Conservation (phyloP, 2,113 vertebrate genomes). For the Lepidothrix coronata region DNA sequence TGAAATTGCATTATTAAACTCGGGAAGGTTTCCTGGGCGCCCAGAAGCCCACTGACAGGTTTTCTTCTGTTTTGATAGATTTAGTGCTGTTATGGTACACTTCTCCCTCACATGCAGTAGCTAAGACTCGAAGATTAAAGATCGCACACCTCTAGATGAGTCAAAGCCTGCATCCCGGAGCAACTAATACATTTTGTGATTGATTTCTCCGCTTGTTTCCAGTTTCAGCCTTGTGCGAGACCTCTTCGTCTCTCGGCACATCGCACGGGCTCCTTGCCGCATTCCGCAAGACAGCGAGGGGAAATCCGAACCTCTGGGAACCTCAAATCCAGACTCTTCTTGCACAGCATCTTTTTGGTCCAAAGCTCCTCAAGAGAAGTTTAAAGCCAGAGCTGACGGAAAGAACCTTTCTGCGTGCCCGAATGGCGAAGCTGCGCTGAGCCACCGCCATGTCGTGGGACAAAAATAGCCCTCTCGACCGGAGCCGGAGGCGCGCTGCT, state of each 20-base stretch:
- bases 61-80: conserved; percentile 26
- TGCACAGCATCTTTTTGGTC: background rate
- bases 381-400: background rate
- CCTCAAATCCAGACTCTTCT: background rate
- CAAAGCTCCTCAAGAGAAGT: background rate
- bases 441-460: background rate
- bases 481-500: background rate
- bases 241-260: background rate
- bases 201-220: conserved; percentile 32
- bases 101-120: background rate
- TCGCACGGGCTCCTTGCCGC: background rate
- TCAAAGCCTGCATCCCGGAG: background rate
- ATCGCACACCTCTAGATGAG: background rate
- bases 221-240: background rate
- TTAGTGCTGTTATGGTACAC: background rate
- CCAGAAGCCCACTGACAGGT: background rate
- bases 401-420: background rate
- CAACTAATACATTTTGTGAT: conserved; percentile 11
- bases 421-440: background rate
- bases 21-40: background rate
- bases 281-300: background rate
- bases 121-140: conserved; percentile 26
- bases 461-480: background rate
- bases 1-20: background rate
- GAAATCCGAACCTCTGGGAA: background rate